Conservation (phyloP, 2,888 invertebrate genomes). For the Philereme transversata region DNA sequence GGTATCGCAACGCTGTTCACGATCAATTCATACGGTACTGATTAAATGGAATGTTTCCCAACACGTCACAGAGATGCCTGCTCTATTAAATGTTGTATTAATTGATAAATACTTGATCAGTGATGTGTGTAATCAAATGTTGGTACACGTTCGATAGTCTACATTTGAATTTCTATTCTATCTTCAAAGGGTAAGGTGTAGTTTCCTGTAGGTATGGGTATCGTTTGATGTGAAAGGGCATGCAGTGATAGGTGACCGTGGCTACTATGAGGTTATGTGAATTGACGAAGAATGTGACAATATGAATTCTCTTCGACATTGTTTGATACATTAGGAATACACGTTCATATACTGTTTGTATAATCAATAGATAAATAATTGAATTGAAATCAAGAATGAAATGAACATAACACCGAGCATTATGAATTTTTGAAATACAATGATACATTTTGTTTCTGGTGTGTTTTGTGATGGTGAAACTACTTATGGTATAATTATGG, state of each 20-base stretch:
- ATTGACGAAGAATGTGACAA: conserved; percentile 45
- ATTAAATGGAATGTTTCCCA: conserved; percentile 65
- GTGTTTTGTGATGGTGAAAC: no score
- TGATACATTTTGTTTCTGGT: no score
- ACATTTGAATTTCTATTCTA: conserved; percentile 30
- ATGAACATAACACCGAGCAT: no score
- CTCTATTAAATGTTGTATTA: conserved; percentile 75
- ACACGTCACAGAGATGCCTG: conserved; percentile 62
- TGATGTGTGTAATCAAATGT: conserved; percentile 79
- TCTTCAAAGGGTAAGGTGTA: neutral
- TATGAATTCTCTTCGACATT: conserved; percentile 41
- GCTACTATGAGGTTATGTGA: conserved; percentile 41
- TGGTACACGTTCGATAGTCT: conserved; percentile 57
- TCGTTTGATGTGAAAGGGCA: conserved; percentile 36
- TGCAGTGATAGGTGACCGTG: conserved; percentile 46
- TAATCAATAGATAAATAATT: no score
- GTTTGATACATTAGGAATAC: conserved; percentile 19
- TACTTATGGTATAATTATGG: no score
- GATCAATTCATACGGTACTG: conserved; percentile 24
- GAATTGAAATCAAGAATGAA: neutral
- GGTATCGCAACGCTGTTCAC: neutral
- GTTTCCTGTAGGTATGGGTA: conserved; percentile 26
- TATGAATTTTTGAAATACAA: no score
- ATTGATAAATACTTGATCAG: conserved; percentile 81
- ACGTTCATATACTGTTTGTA: no score